Evolutionary conservation across 2,888 invertebrate species (phyloP).

Genomic region (Pinctada fucata): DNA sequence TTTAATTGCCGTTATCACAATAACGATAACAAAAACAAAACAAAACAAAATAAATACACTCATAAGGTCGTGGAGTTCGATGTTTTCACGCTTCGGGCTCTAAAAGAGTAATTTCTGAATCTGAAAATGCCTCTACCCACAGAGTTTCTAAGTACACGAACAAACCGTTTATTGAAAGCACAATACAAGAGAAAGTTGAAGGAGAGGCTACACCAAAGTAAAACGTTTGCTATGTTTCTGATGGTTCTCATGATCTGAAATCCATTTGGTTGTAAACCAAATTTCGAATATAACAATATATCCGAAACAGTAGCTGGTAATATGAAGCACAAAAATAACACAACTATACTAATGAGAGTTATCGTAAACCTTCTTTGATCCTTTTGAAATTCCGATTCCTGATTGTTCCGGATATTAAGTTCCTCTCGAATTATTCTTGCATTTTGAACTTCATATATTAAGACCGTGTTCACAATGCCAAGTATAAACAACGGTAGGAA

Average conservation of each 20-base stretch:
- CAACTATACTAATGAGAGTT: conserved; percentile 69
- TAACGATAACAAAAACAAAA: too few relatives aligned
- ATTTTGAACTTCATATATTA: conserved; percentile 58
- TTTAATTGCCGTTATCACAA: too few relatives aligned
- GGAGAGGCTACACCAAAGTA: conserved; percentile 67
- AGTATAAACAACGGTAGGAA: conserved; percentile 65
- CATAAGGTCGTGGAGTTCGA: neutral
- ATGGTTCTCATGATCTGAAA: conserved; percentile 39
- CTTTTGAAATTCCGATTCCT: conserved; percentile 51
- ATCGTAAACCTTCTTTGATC: conserved; percentile 69
- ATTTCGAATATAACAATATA: conserved; percentile 58
- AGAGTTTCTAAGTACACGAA: conserved; percentile 35
- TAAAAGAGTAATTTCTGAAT: neutral
- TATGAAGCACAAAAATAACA: conserved; percentile 66
- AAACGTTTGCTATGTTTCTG: conserved; percentile 60
- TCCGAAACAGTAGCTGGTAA: conserved; percentile 67
- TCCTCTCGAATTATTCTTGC: conserved; percentile 53
- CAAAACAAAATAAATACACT: neutral
- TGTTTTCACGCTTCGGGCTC: neutral
- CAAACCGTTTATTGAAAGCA: conserved; percentile 67
- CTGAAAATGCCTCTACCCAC: conserved; percentile 6
- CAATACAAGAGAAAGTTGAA: conserved; percentile 73
- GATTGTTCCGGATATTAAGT: conserved; percentile 50
- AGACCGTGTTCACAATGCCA: conserved; percentile 58
- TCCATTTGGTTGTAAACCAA: conserved; percentile 39